Evolutionary conservation across 2,113 vertebrate genomes (phyloP).

Genomic region (Callocephalon fimbriatum): DNA sequence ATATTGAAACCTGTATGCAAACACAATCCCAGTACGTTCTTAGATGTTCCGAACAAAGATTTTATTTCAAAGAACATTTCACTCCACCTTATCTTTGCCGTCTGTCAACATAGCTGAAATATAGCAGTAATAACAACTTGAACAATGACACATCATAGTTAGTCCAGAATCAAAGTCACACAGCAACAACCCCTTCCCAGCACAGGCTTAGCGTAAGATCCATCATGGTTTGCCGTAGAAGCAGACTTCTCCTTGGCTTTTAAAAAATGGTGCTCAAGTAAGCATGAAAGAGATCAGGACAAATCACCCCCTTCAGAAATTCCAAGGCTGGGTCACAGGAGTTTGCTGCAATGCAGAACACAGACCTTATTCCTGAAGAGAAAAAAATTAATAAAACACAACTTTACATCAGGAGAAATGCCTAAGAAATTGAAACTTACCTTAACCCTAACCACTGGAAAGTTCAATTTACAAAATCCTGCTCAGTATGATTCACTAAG

Average conservation of each 20-base stretch:
- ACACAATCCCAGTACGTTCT: background rate
- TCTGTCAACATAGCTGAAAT: background rate
- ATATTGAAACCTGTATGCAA: background rate
- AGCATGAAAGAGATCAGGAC: background rate
- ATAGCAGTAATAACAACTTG: background rate
- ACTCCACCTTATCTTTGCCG: background rate
- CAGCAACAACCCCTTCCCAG: background rate
- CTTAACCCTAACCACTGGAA: background rate
- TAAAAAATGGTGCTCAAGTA: background rate
- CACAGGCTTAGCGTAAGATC: background rate
- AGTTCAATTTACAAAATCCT: background rate
- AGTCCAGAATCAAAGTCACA: background rate
- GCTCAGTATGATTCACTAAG: background rate
- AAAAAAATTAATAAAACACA: background rate
- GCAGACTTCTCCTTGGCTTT: background rate
- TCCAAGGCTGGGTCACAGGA: background rate
- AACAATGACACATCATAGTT: background rate
- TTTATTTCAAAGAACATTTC: slow-evolving; percentile 32
- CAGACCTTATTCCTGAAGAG: slow-evolving; percentile 30
- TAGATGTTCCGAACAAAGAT: background rate
- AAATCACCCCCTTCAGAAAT: background rate
- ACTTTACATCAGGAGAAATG: background rate
- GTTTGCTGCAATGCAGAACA: slow-evolving; percentile 38
- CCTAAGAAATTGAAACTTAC: background rate
- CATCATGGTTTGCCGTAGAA: background rate